Base-by-base conservation (phyloP, 2,888 invertebrate genomes). In the Blomia tropicalis region DNA sequence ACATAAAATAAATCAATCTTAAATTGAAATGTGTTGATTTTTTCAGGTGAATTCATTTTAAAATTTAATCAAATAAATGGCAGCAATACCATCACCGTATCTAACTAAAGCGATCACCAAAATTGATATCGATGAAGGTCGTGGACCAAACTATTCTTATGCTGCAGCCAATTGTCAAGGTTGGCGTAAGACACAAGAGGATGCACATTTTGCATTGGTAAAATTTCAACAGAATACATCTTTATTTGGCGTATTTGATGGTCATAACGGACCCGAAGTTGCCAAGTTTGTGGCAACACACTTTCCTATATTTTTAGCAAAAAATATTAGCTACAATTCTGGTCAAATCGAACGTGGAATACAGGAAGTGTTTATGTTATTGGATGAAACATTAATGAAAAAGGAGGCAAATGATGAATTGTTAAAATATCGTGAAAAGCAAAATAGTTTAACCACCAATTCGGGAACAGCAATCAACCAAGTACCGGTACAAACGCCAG, bases 161-260 rank as follows among this genome's bases (percentile, higher is more conserved):
- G 41, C 41, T 41, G 41, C n/a, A n/a, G 41, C 41, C 2, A 3
- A 2, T 3, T 41, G 41, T 41, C 41, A 41, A 41, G 41, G 41
- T 41, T 41, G 41, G 41, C 41, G 41, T 4, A 2, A 5, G 19
- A 41, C 41, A 41, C 60, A 60, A 32, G 61, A 96, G 95, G 96
- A 96, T 80, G 90, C 95, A 47, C 95, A 96, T 75, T 93, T 93
- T 73, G 86, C 87, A 70, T 82, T 89, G 68, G 77, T 90, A 65
- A 82, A 87, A 65, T 92, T 83, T 74, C 91, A 91, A 72, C 76
- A 78, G 43, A 68, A 84, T 70, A 83, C 85, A 61, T 83, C 89
- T 14, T 77, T 93, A 60, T 96, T 96, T 78, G 95, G 92, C 58
- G 95, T 96, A 0, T 98, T 92, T 74, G 98, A 98, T 78, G 98